These are phyloP conservation scores for Anthrax anthrax DNA, from an alignment of 2,888 invertebrate species.

Conservation along the genomic window DNA sequence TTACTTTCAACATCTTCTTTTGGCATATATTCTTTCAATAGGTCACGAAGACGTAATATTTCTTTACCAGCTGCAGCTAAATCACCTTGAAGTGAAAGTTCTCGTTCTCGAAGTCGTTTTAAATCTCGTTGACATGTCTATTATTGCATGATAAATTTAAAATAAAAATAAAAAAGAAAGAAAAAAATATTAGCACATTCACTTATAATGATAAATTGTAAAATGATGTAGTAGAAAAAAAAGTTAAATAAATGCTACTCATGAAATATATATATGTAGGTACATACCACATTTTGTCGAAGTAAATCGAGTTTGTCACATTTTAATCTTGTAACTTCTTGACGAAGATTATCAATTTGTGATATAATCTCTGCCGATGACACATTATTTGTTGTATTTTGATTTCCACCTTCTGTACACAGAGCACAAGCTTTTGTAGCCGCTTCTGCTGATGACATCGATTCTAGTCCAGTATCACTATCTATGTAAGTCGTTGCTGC, in stretches of 20 bases:
- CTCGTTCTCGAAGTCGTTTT: constrained; percentile 79
- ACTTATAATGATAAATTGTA: too few species aligned
- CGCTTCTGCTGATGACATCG: constrained; percentile 87
- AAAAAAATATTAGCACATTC: background rate
- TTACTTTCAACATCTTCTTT: constrained; percentile 12
- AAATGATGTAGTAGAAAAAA: background rate
- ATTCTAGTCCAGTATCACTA: constrained; percentile 92
- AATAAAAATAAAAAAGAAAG: constrained; percentile 5
- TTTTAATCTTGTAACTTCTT: constrained; percentile 83
- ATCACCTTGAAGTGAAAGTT: constrained; percentile 73
- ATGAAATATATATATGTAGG: too few species aligned
- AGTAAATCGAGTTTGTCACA: constrained; percentile 89
- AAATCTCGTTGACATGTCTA: constrained; percentile 93
- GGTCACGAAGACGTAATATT: constrained; percentile 60
- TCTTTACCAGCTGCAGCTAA: constrained; percentile 78
- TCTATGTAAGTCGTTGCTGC: constrained; percentile 57
- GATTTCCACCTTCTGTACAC: constrained; percentile 38
- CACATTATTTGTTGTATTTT: constrained; percentile 41
- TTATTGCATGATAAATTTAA: constrained; percentile 16
- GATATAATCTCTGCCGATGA: constrained; percentile 32
- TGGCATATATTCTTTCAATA: constrained; percentile 54
- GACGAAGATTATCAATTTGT: constrained; percentile 58
- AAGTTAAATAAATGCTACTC: too few species aligned
- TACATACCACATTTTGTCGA: constrained; percentile 79
- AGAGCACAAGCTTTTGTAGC: constrained; percentile 50